Percentiles rank a stretch among this genome's conserved stretches.
Evolutionary conservation across 1,140 invertebrate species (phyloP).

Genomic region (Rhizoglyphus robini): DNA sequence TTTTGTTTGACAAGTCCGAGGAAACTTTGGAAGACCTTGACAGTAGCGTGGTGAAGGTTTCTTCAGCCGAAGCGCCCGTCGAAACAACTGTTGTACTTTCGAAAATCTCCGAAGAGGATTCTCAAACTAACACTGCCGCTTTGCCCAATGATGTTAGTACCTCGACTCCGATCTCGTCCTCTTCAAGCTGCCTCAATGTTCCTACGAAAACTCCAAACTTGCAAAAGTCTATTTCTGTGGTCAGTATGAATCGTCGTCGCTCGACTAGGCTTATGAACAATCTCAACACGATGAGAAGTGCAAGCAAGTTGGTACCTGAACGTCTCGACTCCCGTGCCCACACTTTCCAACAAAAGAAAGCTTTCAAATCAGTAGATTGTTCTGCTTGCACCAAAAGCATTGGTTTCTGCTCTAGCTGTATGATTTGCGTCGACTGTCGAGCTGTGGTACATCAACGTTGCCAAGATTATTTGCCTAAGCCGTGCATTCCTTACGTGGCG

Average conservation of each 20-base stretch:
- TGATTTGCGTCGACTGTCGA: slow-evolving; percentile 63
- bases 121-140: too few species aligned
- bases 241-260: not conserved
- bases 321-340: slow-evolving; percentile 42
- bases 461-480: slow-evolving; percentile 58
- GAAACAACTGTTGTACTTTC: too few species aligned
- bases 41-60: too few species aligned
- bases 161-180: too few species aligned
- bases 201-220: too few species aligned
- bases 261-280: not conserved
- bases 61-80: too few species aligned
- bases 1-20: slow-evolving; percentile 9
- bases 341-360: slow-evolving; percentile 61
- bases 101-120: too few species aligned
- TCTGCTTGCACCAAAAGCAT: slow-evolving; percentile 51
- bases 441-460: slow-evolving; percentile 62
- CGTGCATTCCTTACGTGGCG: slow-evolving; percentile 50
- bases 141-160: too few species aligned
- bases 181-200: too few species aligned
- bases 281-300: not conserved
- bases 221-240: too few species aligned
- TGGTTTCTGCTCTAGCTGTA: slow-evolving; percentile 56
- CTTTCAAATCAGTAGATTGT: slow-evolving; percentile 65
- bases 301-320: not conserved
- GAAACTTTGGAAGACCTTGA: too few species aligned